phyloP scores from a whole-genome alignment of 2,888 invertebrate species.

The Craniophora ligustri region DNA sequence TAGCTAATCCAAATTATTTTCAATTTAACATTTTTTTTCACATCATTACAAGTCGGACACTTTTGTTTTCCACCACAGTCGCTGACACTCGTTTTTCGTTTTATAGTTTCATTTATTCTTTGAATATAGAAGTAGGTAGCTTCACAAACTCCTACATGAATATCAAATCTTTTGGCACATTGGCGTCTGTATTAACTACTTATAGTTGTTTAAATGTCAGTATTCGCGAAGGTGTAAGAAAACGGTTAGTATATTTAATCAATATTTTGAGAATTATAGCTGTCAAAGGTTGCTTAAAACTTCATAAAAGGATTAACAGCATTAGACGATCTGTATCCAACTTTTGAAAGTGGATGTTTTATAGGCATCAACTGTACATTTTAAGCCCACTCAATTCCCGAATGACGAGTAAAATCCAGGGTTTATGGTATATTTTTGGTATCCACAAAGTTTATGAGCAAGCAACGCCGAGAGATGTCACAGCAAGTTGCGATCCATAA shows the following conservation, averaged over 20 bases:
- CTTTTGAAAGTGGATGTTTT: constrained; percentile 2
- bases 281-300: neutral
- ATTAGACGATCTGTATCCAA: neutral
- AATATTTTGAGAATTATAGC: neutral
- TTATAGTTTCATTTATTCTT: too few species aligned
- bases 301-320: neutral
- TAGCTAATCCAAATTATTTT: too few species aligned
- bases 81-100: too few species aligned
- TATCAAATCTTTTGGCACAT: too few species aligned
- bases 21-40: too few species aligned
- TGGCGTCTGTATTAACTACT: too few species aligned
- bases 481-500: constrained; percentile 37
- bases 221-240: too few species aligned
- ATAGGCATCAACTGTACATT: constrained; percentile 2
- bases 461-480: constrained; percentile 15
- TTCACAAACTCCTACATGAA: too few species aligned
- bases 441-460: constrained; percentile 28
- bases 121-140: too few species aligned
- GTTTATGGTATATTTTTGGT: constrained; percentile 25
- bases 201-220: too few species aligned
- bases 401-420: constrained; percentile 30
- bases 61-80: too few species aligned
- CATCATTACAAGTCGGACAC: too few species aligned
- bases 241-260: constrained; percentile 6
- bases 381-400: constrained; percentile 9